Percentiles rank a stretch among this genome's conserved stretches.
Conservation (phyloP, 2,888 invertebrate species). For the Caenorhabditis zanzibari region DNA sequence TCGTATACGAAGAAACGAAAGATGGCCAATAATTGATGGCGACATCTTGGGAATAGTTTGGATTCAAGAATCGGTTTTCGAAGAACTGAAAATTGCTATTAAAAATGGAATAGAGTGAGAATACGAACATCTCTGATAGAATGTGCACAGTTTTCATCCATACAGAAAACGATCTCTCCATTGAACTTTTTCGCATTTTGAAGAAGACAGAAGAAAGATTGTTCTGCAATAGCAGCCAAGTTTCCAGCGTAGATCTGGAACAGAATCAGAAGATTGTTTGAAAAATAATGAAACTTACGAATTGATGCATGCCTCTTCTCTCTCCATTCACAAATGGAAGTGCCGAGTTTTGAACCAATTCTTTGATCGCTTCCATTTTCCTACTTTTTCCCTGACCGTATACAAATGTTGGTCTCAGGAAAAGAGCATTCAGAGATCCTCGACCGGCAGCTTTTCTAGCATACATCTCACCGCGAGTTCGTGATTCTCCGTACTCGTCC, state of each 20-base stretch:
- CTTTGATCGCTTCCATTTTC: slow-evolving; percentile 66
- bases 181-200: slow-evolving; percentile 65
- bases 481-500: slow-evolving; percentile 80
- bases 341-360: slow-evolving; percentile 64
- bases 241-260: slow-evolving; percentile 80
- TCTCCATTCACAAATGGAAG: slow-evolving; percentile 75
- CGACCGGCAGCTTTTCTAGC: slow-evolving; percentile 69
- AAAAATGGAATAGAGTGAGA: not conserved
- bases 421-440: slow-evolving; percentile 70
- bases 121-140: slow-evolving; percentile 73
- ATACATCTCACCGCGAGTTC: slow-evolving; percentile 78
- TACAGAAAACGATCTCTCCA: slow-evolving; percentile 79
- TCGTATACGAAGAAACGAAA: slow-evolving; percentile 43
- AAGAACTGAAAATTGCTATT: slow-evolving; percentile 61
- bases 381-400: slow-evolving; percentile 77
- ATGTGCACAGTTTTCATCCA: slow-evolving; percentile 76
- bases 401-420: slow-evolving; percentile 77
- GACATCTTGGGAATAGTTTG: slow-evolving; percentile 31
- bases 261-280: too few relatives aligned
- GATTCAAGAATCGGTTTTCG: slow-evolving; percentile 54
- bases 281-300: slow-evolving; percentile 67
- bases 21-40: slow-evolving; percentile 48
- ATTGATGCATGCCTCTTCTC: slow-evolving; percentile 79
- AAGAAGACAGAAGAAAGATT: slow-evolving; percentile 70
- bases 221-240: slow-evolving; percentile 74